Evolutionary conservation across 2,113 vertebrate species (phyloP).

Genomic region (Myotis brandtii): DNA sequence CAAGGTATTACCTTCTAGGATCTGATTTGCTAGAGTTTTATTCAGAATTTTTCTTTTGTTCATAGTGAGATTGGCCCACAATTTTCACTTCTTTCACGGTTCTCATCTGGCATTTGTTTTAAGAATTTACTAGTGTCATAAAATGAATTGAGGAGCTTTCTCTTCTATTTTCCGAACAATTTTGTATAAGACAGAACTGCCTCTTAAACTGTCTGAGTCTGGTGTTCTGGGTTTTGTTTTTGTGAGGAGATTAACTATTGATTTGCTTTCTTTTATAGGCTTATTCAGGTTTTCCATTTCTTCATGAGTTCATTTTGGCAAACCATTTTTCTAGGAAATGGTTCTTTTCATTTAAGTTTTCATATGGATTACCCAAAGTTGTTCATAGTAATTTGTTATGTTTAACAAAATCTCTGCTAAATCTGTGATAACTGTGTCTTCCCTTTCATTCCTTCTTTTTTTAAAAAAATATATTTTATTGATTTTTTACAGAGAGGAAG

Average conservation of each 20-base stretch:
- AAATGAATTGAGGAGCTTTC: constrained; percentile 50
- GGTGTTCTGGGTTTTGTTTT: constrained; percentile 24
- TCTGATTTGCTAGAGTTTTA: constrained; percentile 28
- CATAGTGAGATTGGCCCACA: constrained; percentile 17
- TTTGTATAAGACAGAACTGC: constrained; percentile 41
- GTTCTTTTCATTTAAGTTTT: constrained; percentile 59
- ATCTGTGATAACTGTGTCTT: not conserved
- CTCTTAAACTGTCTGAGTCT: constrained; percentile 54
- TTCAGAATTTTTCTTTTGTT: constrained; percentile 33
- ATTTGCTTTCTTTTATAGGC: constrained; percentile 62
- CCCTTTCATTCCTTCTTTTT: constrained; percentile 28
- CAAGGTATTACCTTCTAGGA: not conserved
- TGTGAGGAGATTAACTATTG: constrained; percentile 69
- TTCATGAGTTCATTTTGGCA: constrained; percentile 54
- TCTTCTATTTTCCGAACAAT: constrained; percentile 49
- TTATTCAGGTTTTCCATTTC: constrained; percentile 62
- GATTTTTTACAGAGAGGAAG: too few relatives aligned
- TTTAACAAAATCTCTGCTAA: not conserved
- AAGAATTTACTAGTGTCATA: constrained; percentile 50
- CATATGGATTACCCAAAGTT: constrained; percentile 20
- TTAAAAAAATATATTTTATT: too few relatives aligned
- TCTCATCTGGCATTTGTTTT: constrained; percentile 35
- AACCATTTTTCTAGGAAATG: constrained; percentile 64
- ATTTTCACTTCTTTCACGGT: constrained; percentile 57
- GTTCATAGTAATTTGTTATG: constrained; percentile 12